These are phyloP conservation scores for Rhea pennata DNA, from an alignment of 2,113 vertebrate genomes.

Conservation along the genomic window DNA sequence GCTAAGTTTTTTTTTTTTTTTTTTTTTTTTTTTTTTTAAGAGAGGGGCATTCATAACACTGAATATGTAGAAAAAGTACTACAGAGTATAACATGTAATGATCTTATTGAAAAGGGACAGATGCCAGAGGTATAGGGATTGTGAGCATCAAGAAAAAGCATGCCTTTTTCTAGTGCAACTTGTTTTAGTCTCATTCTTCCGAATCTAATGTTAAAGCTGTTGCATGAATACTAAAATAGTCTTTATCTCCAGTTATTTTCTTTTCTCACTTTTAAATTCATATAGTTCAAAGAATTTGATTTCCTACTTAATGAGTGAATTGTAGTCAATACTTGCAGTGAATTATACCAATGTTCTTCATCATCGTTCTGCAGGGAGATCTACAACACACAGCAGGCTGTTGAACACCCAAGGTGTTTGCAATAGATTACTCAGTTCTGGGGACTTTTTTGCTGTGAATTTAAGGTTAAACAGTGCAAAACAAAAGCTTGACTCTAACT, in stretches of 20 bases:
- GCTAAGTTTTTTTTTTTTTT: no score
- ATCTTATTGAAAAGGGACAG: background rate
- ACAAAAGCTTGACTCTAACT: background rate
- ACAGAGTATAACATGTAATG: background rate
- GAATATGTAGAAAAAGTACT: background rate
- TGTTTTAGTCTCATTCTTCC: background rate
- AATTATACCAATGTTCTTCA: background rate
- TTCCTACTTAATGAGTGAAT: constrained; percentile 42
- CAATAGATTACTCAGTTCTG: background rate
- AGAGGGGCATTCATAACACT: background rate
- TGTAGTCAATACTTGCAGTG: constrained; percentile 10
- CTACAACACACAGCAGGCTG: background rate
- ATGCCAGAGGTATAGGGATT: background rate
- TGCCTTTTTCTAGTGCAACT: background rate
- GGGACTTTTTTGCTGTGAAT: background rate
- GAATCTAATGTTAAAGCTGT: background rate
- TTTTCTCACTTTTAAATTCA: background rate
- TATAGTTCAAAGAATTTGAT: background rate
- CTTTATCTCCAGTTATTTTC: background rate
- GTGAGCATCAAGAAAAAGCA: background rate
- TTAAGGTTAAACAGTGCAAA: background rate
- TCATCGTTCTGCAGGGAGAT: background rate
- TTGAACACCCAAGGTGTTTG: background rate
- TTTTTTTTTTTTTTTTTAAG: constrained; percentile 15
- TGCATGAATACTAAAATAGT: background rate